Percentiles rank a stretch among this genome's conserved stretches.
Evolutionary conservation across 2,797 vertebrate genomes (phyloP).

Genomic region (Melanitta fusca): DNA sequence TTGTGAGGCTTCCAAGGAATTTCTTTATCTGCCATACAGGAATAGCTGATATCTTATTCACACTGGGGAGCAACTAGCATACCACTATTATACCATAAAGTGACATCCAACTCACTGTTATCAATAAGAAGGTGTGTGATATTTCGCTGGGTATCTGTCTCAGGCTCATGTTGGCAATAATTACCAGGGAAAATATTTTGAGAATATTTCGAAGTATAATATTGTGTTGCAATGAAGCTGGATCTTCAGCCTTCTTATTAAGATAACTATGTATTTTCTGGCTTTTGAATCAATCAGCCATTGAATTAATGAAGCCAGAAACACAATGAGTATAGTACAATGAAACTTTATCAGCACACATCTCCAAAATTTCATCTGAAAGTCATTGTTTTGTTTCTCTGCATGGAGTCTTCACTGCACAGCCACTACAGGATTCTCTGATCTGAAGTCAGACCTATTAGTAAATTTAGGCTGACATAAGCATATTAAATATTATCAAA

Average conservation of each 20-base stretch:
- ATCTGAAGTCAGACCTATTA: slow-evolving; percentile 48
- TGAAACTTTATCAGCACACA: slow-evolving; percentile 71
- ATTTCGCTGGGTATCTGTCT: not conserved
- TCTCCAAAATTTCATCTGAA: slow-evolving; percentile 52
- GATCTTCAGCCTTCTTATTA: slow-evolving; percentile 42
- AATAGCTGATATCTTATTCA: not conserved
- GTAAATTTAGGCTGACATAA: slow-evolving; percentile 31
- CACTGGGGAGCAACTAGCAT: not conserved
- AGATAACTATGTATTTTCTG: slow-evolving; percentile 44
- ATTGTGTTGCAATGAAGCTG: slow-evolving; percentile 32
- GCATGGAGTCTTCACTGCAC: slow-evolving; percentile 3
- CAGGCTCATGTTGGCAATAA: not conserved
- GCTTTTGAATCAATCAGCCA: slow-evolving; percentile 13
- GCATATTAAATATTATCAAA: slow-evolving; percentile 25
- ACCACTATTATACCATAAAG: not conserved
- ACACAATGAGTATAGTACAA: slow-evolving; percentile 66
- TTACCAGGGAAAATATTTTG: not conserved
- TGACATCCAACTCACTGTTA: not conserved
- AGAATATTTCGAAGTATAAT: not conserved
- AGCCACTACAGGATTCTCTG: slow-evolving; percentile 37
- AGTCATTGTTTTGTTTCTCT: slow-evolving; percentile 56
- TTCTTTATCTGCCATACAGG: not conserved
- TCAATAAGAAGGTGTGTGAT: not conserved
- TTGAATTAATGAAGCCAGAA: slow-evolving; percentile 67
- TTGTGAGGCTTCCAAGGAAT: not conserved